phyloP scores from a whole-genome alignment of 1,140 invertebrate genomes.

The Bicyclus anynana region DNA sequence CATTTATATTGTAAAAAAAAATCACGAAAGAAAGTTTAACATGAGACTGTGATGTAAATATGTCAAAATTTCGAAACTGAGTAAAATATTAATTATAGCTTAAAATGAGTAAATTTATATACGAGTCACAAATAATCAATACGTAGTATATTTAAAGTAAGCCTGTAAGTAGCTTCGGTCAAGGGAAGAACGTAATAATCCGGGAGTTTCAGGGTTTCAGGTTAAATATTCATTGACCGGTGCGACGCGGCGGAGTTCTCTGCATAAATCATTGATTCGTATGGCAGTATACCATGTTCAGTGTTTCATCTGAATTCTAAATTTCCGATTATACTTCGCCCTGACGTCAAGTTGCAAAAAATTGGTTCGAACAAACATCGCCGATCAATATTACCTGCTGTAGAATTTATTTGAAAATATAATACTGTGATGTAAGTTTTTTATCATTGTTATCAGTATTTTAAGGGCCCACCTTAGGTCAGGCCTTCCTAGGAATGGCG shows the following conservation, averaged over 20 bases:
- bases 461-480: too few relatives aligned
- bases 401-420: too few relatives aligned
- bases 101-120: too few relatives aligned
- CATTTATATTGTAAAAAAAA: too few relatives aligned
- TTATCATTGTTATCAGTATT: too few relatives aligned
- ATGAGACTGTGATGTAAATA: conserved; percentile 7
- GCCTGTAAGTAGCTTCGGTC: conserved; percentile 11
- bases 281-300: conserved; percentile 30
- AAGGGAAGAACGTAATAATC: conserved; percentile 39
- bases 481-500: too few relatives aligned
- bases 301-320: conserved; percentile 48
- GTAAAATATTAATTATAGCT: not conserved
- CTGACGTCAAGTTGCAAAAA: conserved; percentile 28
- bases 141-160: not conserved
- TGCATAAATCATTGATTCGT: conserved; percentile 65
- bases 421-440: too few relatives aligned
- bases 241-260: conserved; percentile 36
- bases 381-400: too few relatives aligned
- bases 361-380: not conserved
- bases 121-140: not conserved
- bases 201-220: conserved; percentile 49
- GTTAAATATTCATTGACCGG: conserved; percentile 57
- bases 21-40: too few relatives aligned
- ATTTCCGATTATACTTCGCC: conserved; percentile 30
- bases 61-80: conserved; percentile 16